Percentiles rank a stretch among this genome's conserved stretches.
Evolutionary conservation across 2,888 invertebrate genomes (phyloP).

Genomic region (Leucozona laternaria): DNA sequence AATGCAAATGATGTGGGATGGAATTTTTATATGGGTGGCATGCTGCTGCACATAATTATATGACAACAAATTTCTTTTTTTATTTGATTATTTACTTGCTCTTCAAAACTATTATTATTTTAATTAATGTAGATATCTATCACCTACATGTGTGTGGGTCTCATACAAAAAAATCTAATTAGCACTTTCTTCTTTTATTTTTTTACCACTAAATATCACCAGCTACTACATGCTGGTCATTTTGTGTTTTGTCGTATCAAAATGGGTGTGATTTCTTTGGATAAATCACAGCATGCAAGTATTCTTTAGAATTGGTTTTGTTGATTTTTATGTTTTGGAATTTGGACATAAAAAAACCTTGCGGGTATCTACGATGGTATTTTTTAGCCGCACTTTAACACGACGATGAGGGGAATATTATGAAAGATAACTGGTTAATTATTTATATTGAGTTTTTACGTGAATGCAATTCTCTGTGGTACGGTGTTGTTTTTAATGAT

Average conservation of each 20-base stretch:
- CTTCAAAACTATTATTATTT: constrained; percentile 9
- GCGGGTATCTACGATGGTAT: not conserved
- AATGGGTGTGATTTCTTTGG: constrained; percentile 16
- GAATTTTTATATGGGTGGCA: constrained; percentile 58
- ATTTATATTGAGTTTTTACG: not conserved
- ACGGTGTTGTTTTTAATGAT: not conserved
- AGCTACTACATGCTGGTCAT: constrained; percentile 7
- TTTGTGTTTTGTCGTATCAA: not conserved
- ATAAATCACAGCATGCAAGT: constrained; percentile 13
- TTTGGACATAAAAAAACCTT: not conserved
- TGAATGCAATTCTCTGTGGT: constrained; percentile 4
- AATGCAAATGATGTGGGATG: constrained; percentile 55
- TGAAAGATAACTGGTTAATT: constrained; percentile 11
- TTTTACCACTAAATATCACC: not conserved
- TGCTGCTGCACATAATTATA: constrained; percentile 50
- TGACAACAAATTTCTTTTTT: not conserved
- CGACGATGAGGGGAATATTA: not conserved
- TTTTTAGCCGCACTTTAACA: not conserved
- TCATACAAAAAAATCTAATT: constrained; percentile 1
- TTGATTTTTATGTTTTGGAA: constrained; percentile 6
- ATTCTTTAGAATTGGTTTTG: not conserved
- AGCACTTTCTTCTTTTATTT: constrained; percentile 23
- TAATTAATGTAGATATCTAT: not conserved
- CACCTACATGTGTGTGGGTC: not conserved
- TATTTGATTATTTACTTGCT: constrained; percentile 31